Conservation (phyloP, 2,113 vertebrate species). For the Chionomys nivalis region DNA sequence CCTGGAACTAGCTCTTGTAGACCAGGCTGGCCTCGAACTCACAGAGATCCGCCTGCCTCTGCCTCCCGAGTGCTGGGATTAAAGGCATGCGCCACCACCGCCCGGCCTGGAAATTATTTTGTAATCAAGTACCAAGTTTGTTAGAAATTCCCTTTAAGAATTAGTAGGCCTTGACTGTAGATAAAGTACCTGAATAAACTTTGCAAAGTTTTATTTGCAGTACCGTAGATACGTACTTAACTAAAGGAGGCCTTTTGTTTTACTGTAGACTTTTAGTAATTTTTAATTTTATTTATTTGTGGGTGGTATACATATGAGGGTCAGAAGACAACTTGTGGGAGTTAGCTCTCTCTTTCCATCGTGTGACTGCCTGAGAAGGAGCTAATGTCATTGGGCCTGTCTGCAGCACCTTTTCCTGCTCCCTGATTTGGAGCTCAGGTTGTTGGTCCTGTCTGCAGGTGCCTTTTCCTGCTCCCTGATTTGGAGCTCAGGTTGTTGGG, state of each 20-base stretch:
- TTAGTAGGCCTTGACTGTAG: background rate
- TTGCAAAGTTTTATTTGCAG: background rate
- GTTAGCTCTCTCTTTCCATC: background rate
- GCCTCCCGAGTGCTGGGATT: too few relatives aligned
- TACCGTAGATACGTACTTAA: background rate
- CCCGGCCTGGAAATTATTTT: conserved; percentile 15
- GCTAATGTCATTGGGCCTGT: too few relatives aligned
- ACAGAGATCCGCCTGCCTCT: too few relatives aligned
- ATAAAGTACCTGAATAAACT: background rate
- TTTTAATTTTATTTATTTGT: background rate
- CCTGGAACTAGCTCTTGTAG: too few relatives aligned
- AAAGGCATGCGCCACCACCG: too few relatives aligned
- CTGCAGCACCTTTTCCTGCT: too few relatives aligned
- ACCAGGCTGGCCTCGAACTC: too few relatives aligned
- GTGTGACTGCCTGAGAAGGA: background rate
- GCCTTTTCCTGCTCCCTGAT: too few relatives aligned
- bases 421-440: too few relatives aligned
- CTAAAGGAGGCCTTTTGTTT: background rate
- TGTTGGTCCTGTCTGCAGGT: too few relatives aligned
- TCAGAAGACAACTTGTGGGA: background rate
- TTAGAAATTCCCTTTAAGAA: conserved; percentile 33
- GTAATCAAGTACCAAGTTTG: conserved; percentile 11
- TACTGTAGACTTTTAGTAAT: background rate
- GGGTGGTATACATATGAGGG: background rate
- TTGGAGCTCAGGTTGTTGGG: too few relatives aligned